phyloP scores from a whole-genome alignment of 2,888 invertebrate species.

The Caenorhabditis virilis region DNA sequence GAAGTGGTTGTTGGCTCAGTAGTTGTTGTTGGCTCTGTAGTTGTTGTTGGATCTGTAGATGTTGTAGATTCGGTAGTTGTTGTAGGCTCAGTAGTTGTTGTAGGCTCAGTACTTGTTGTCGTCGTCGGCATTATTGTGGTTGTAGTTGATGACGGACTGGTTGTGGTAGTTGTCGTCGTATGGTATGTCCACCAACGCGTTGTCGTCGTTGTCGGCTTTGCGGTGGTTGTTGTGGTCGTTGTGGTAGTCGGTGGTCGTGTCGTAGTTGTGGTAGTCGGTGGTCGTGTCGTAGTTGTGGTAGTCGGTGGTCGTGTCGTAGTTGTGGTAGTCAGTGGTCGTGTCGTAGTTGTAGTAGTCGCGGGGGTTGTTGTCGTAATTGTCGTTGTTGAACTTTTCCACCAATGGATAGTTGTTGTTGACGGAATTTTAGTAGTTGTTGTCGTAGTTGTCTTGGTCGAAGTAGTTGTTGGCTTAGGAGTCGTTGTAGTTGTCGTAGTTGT shows the following conservation, averaged over 20 bases:
- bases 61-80: not conserved
- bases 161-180: constrained; percentile 1
- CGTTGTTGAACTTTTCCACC: not conserved
- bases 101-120: not conserved
- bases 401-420: not conserved
- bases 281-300: constrained; percentile 3
- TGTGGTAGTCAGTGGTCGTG: not conserved
- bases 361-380: not conserved
- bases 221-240: not conserved
- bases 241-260: not conserved
- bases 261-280: not conserved
- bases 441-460: not conserved
- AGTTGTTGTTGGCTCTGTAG: not conserved
- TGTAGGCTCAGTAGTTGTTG: not conserved
- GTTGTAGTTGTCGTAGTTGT: constrained; percentile 7
- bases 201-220: not conserved
- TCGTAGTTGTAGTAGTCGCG: not conserved
- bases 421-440: not conserved
- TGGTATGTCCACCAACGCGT: not conserved
- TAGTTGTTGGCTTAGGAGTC: constrained; percentile 1
- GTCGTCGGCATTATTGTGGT: not conserved
- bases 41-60: not conserved
- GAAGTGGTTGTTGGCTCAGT: no score
- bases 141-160: not conserved
- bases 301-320: constrained; percentile 1